A percentile compares a stretch with the other conserved stretches of the same genome.
Evolutionary conservation across 2,888 invertebrate species (phyloP).

Genomic region (Ectropis crepuscularia): DNA sequence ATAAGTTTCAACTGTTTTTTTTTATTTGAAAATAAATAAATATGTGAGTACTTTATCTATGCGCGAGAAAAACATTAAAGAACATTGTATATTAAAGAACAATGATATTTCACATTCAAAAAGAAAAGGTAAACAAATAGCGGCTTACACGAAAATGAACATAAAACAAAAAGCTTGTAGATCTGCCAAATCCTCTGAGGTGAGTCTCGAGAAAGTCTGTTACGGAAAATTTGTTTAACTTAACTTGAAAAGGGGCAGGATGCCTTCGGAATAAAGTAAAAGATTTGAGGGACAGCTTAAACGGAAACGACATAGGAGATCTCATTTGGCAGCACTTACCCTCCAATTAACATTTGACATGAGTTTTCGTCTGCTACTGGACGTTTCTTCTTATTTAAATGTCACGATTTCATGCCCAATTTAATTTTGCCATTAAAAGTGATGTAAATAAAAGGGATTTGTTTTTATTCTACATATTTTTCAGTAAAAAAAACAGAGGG

Average conservation of each 20-base stretch:
- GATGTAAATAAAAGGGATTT: constrained; percentile 15
- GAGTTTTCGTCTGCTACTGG: constrained; percentile 40
- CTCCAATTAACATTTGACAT: constrained; percentile 68
- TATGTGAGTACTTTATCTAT: not conserved
- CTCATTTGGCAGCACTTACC: constrained; percentile 68
- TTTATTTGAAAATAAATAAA: too few species aligned
- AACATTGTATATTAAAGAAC: not conserved
- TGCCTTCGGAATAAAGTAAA: constrained; percentile 64
- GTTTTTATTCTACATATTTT: constrained; percentile 21
- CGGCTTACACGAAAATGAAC: constrained; percentile 57
- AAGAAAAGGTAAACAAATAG: constrained; percentile 41
- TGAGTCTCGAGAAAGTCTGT: constrained; percentile 76
- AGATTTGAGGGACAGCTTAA: constrained; percentile 68
- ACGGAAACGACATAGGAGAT: constrained; percentile 62
- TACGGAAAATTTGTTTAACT: constrained; percentile 79
- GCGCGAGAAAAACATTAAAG: not conserved
- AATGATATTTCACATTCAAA: constrained; percentile 31
- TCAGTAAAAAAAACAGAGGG: constrained; percentile 1
- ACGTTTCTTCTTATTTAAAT: constrained; percentile 23
- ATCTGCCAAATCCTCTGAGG: constrained; percentile 74
- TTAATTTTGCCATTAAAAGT: constrained; percentile 25
- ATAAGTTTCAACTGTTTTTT: too few species aligned
- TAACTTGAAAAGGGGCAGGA: constrained; percentile 73
- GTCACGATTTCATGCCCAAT: constrained; percentile 35
- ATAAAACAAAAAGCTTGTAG: constrained; percentile 73